A percentile compares a stretch with the other conserved stretches of the same genome.
These are phyloP conservation scores for Halcyon smyrnensis DNA, from an alignment of 2,797 vertebrate species.

Conservation along the genomic window DNA sequence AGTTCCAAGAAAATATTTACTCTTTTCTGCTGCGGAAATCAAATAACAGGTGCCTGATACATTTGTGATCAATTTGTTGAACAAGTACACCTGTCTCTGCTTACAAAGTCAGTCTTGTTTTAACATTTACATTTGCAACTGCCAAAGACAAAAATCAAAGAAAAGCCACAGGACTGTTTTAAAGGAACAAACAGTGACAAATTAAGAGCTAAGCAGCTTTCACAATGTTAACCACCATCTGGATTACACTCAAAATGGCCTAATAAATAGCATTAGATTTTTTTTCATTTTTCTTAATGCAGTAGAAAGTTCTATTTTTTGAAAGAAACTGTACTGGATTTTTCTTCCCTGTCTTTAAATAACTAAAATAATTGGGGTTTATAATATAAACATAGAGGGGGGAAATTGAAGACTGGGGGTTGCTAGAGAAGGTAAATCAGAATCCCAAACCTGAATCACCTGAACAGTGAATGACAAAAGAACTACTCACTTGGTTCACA, in stretches of 20 bases:
- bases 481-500: background rate
- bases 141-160: constrained; percentile 27
- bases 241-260: background rate
- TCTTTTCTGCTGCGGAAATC: background rate
- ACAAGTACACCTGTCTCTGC: background rate
- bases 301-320: background rate
- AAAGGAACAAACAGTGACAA: background rate
- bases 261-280: rapidly evolving
- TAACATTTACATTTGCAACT: constrained; percentile 30
- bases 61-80: constrained; percentile 2
- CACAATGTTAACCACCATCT: background rate
- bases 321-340: background rate
- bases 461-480: background rate
- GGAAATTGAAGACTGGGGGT: background rate
- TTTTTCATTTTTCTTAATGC: background rate
- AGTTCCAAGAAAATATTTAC: constrained; percentile 59
- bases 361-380: background rate
- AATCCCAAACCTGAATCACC: background rate
- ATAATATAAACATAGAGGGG: background rate
- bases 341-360: background rate
- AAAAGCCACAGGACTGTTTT: background rate
- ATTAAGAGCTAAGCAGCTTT: background rate
- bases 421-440: background rate
- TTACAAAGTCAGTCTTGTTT: background rate
- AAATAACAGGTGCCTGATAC: constrained; percentile 2